A percentile compares a stretch with the other conserved stretches of the same genome.
These are phyloP conservation scores for Cryptotermes secundus DNA, from an alignment of 1,140 invertebrate species.

Conservation along the genomic window DNA sequence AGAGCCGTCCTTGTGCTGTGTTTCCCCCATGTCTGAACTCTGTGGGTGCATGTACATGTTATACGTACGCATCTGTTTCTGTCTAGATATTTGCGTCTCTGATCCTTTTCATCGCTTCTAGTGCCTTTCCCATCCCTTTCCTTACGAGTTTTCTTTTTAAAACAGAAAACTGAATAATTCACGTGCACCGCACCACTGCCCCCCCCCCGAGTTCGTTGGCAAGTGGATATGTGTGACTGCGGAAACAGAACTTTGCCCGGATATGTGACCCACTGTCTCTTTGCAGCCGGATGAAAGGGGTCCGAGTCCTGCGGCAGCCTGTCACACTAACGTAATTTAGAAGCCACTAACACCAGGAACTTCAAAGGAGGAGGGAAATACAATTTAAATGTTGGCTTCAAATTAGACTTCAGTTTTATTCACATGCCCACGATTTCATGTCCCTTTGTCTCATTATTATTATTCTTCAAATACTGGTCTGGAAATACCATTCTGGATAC, in stretches of 20 bases:
- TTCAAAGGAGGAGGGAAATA: too few relatives aligned
- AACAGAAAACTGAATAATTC: conserved; percentile 2
- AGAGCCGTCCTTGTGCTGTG: too few relatives aligned
- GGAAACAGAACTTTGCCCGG: background rate
- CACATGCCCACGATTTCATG: too few relatives aligned
- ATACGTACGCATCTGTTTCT: background rate
- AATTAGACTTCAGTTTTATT: too few relatives aligned
- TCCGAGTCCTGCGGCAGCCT: too few relatives aligned
- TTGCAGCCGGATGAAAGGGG: too few relatives aligned
- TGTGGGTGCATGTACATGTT: background rate
- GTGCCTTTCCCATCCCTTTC: background rate
- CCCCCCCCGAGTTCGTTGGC: background rate
- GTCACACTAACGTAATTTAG: too few relatives aligned
- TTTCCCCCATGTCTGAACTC: background rate
- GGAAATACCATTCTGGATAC: too few relatives aligned
- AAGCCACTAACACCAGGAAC: too few relatives aligned
- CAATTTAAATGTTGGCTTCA: too few relatives aligned
- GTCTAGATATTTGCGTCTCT: background rate
- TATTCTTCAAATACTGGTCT: too few relatives aligned
- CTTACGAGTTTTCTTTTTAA: background rate
- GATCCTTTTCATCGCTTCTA: background rate
- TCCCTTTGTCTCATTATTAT: too few relatives aligned
- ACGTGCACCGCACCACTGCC: background rate
- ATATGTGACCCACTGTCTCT: background rate
- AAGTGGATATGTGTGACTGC: background rate